A percentile compares a stretch with the other conserved stretches of the same genome.
Conservation (phyloP, 2,888 invertebrate species). For the Dynastes grantii region DNA sequence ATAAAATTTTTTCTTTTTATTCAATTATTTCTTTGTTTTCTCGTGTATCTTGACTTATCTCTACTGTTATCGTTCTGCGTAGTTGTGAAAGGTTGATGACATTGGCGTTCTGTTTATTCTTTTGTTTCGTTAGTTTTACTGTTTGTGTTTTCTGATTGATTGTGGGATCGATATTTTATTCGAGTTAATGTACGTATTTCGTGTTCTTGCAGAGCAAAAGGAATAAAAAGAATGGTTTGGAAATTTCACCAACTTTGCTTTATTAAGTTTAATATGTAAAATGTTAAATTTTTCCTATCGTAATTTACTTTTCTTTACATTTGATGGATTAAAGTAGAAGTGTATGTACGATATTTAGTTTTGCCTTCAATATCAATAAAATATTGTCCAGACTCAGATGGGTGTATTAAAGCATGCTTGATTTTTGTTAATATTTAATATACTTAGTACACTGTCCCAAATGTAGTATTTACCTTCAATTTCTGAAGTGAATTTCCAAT, state of each 20-base stretch:
- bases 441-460: too few relatives aligned
- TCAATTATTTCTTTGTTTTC: slow-evolving; percentile 18
- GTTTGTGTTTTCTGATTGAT: slow-evolving; percentile 32
- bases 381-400: too few relatives aligned
- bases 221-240: not conserved
- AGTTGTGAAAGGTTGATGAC: slow-evolving; percentile 21
- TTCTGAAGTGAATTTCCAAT: too few relatives aligned
- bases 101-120: slow-evolving; percentile 6
- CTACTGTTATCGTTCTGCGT: slow-evolving; percentile 7
- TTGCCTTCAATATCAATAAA: too few relatives aligned
- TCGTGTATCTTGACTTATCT: not conserved
- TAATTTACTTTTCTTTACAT: too few relatives aligned
- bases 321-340: too few relatives aligned
- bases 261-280: too few relatives aligned
- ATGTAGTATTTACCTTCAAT: too few relatives aligned
- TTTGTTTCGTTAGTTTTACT: slow-evolving; percentile 6
- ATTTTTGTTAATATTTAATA: too few relatives aligned
- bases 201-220: not conserved
- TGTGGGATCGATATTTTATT: slow-evolving; percentile 24
- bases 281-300: too few relatives aligned
- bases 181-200: slow-evolving; percentile 34
- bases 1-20: slow-evolving; percentile 16
- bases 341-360: too few relatives aligned
- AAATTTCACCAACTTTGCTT: not conserved
- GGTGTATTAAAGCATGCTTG: too few relatives aligned